These are phyloP conservation scores for Hypercompe scribonia DNA, from an alignment of 2,888 invertebrate species.

Conservation along the genomic window DNA sequence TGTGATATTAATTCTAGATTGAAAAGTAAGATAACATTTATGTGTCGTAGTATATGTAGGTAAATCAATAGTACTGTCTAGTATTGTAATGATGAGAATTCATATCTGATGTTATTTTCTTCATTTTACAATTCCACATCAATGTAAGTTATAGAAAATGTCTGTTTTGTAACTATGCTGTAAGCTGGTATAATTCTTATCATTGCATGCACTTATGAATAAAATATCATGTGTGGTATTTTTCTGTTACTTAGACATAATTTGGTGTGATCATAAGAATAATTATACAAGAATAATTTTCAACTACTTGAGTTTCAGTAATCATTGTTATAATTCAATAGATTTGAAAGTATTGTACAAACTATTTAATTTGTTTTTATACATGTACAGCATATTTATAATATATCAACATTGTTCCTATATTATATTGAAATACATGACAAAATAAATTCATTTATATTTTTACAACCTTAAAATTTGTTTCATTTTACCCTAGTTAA, in stretches of 20 bases:
- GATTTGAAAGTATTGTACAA: not conserved
- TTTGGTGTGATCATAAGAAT: not conserved
- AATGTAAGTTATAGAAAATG: too few relatives aligned
- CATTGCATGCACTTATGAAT: not conserved
- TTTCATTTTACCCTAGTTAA: not conserved
- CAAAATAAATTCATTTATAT: constrained; percentile 9
- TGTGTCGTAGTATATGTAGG: not conserved
- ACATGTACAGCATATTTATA: constrained; percentile 29
- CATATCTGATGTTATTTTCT: not conserved
- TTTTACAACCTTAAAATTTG: not conserved
- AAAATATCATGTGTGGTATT: not conserved
- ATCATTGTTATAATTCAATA: not conserved
- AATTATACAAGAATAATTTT: not conserved
- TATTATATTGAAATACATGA: constrained; percentile 20
- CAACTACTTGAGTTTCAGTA: not conserved
- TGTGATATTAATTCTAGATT: not conserved
- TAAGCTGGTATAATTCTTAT: not conserved
- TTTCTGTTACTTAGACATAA: not conserved
- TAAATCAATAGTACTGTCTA: not conserved
- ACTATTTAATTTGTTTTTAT: not conserved
- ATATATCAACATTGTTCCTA: constrained; percentile 44
- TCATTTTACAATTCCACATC: not conserved
- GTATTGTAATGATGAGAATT: not conserved
- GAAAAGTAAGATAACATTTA: not conserved
- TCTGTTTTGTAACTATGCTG: too few relatives aligned